Evolutionary conservation across 2,888 invertebrate species (phyloP).

Genomic region (Lysandra coridon): DNA sequence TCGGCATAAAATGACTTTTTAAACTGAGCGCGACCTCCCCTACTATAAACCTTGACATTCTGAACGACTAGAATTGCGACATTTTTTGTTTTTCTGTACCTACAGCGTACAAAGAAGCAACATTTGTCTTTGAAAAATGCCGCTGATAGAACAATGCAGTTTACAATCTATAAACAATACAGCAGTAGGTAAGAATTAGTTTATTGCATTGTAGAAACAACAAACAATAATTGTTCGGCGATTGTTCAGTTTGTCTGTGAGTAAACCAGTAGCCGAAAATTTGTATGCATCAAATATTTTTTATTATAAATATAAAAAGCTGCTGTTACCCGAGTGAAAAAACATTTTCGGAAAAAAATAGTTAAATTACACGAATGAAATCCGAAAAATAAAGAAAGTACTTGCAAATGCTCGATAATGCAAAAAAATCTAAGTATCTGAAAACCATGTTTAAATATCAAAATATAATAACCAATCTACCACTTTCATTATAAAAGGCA

Average conservation of each 20-base stretch:
- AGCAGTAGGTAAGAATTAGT: slow-evolving; percentile 71
- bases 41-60: too few relatives aligned
- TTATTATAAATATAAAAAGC: background rate
- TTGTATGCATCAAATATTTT: slow-evolving; percentile 11
- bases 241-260: slow-evolving; percentile 5
- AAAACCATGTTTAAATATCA: too few relatives aligned
- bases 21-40: too few relatives aligned
- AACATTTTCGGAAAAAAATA: too few relatives aligned
- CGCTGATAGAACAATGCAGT: slow-evolving; percentile 60
- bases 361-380: too few relatives aligned
- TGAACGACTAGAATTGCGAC: background rate
- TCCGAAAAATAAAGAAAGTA: too few relatives aligned
- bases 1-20: too few relatives aligned
- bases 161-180: slow-evolving; percentile 62
- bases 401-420: too few relatives aligned
- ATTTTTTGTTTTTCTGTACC: background rate
- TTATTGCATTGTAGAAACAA: slow-evolving; percentile 65
- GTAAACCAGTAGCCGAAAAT: slow-evolving; percentile 3
- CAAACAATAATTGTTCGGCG: background rate
- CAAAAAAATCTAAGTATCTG: too few relatives aligned
- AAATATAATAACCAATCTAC: too few relatives aligned
- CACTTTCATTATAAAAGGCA: too few relatives aligned
- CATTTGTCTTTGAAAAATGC: slow-evolving; percentile 44
- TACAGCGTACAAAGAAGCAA: background rate
- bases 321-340: background rate